Percentiles rank a stretch among this genome's conserved stretches.
These are phyloP conservation scores for Polypterus bichir DNA, from an alignment of 2,113 vertebrate species.

Conservation along the genomic window DNA sequence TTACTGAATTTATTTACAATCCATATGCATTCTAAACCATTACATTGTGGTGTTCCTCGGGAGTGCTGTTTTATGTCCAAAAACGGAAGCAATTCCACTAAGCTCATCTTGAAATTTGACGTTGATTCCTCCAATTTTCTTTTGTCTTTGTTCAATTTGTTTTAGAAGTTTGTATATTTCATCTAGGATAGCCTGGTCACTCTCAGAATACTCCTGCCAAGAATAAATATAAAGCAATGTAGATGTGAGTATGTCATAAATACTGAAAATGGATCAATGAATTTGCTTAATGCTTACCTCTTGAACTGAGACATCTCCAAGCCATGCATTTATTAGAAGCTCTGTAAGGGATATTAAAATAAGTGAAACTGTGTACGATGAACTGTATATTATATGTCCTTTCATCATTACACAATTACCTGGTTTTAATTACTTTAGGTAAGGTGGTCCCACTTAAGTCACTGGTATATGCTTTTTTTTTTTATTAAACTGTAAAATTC, in stretches of 20 bases:
- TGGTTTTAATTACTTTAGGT: no score
- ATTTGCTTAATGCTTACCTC: neutral
- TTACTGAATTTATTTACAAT: neutral
- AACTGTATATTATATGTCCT: neutral
- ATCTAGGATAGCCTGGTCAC: conserved; percentile 25
- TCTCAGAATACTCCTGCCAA: conserved; percentile 23
- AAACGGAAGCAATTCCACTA: conserved; percentile 24
- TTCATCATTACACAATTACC: no score
- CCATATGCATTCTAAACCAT: neutral
- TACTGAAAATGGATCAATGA: neutral
- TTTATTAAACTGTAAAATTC: conserved; percentile 2
- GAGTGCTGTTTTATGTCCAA: conserved; percentile 10
- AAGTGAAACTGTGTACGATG: neutral
- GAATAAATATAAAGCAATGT: neutral
- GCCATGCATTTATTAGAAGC: neutral
- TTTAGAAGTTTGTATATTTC: conserved; percentile 20
- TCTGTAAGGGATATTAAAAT: neutral
- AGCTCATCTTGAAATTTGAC: conserved; percentile 27
- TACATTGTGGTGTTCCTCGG: neutral
- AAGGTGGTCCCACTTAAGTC: conserved; percentile 13
- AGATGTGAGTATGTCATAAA: neutral
- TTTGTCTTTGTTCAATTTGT: conserved; percentile 25
- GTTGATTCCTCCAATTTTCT: conserved; percentile 25
- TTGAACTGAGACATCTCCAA: neutral
- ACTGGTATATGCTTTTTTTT: conserved; percentile 5